Conservation (phyloP, 2,888 invertebrate species). For the Blera fallax region DNA sequence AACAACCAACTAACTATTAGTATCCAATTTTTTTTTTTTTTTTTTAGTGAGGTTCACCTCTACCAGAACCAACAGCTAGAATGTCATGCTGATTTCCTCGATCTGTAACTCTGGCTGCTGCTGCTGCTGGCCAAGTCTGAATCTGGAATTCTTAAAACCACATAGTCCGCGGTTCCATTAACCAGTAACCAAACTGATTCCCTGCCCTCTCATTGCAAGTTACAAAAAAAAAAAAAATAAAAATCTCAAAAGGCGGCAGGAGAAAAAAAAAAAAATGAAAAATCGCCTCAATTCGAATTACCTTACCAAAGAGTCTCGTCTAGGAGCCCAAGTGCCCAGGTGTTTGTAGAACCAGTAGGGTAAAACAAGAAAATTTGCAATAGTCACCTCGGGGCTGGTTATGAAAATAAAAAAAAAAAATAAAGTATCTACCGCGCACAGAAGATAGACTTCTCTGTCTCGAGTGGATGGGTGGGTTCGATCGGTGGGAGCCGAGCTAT, state of each 20-base stretch:
- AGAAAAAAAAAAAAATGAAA: conserved; percentile 35
- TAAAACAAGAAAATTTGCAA: conserved; percentile 67
- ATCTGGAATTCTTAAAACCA: conserved; percentile 60
- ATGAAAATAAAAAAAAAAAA: conserved; percentile 25
- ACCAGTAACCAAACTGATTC: conserved; percentile 25
- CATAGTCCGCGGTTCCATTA: conserved; percentile 37
- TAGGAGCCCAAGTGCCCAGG: conserved; percentile 26
- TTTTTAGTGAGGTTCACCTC: background rate
- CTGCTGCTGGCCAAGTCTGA: conserved; percentile 54
- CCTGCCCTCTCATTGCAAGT: conserved; percentile 4
- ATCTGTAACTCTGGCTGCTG: background rate
- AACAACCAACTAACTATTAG: conserved; percentile 30
- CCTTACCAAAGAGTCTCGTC: conserved; percentile 20
- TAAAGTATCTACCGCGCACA: conserved; percentile 20
- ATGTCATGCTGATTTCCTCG: conserved; percentile 57
- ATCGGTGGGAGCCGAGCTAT: conserved; percentile 66
- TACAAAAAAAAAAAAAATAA: background rate
- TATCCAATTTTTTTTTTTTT: conserved; percentile 12
- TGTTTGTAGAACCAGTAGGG: conserved; percentile 68
- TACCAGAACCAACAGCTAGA: conserved; percentile 39
- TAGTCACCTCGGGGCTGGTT: conserved; percentile 69
- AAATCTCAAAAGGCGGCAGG: background rate
- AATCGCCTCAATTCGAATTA: conserved; percentile 57
- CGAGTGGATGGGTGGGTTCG: conserved; percentile 64
- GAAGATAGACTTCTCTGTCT: conserved; percentile 33